These are phyloP conservation scores for Daphoenositta chrysoptera DNA, from an alignment of 2,113 vertebrate species.

Conservation along the genomic window DNA sequence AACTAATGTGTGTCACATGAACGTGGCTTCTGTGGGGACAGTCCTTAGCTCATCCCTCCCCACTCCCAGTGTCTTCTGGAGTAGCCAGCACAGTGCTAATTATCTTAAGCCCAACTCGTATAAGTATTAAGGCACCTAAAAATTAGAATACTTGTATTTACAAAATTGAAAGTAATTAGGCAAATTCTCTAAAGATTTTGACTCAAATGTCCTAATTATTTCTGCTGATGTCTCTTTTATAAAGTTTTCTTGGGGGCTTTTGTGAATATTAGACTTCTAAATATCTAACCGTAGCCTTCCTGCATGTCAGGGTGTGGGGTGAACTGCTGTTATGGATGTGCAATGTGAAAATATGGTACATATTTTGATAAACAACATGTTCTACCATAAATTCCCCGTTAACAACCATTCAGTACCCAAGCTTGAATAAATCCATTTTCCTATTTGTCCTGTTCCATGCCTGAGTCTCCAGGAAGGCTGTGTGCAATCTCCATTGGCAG, in stretches of 20 bases:
- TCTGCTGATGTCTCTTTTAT: neutral
- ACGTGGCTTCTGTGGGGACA: neutral
- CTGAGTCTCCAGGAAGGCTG: neutral
- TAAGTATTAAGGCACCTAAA: neutral
- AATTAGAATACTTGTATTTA: neutral
- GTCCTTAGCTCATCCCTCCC: neutral
- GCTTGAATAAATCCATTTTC: neutral
- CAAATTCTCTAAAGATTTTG: neutral
- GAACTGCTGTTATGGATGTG: neutral
- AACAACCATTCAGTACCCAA: neutral
- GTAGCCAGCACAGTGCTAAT: neutral
- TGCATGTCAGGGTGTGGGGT: neutral
- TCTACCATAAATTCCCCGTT: neutral
- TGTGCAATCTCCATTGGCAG: neutral
- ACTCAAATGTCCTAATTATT: neutral
- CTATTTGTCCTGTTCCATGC: neutral
- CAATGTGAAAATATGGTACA: neutral
- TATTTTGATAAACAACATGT: neutral
- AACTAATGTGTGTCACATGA: neutral
- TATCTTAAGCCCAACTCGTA: neutral
- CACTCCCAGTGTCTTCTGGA: neutral
- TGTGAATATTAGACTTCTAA: neutral
- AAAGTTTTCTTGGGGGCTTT: neutral
- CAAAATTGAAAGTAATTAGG: neutral
- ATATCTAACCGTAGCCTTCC: neutral